Evolutionary conservation across 2,888 invertebrate species (phyloP), one percentile per base, ranked within the genome.

Genomic region (Rhamphomyia laevipes): DNA sequence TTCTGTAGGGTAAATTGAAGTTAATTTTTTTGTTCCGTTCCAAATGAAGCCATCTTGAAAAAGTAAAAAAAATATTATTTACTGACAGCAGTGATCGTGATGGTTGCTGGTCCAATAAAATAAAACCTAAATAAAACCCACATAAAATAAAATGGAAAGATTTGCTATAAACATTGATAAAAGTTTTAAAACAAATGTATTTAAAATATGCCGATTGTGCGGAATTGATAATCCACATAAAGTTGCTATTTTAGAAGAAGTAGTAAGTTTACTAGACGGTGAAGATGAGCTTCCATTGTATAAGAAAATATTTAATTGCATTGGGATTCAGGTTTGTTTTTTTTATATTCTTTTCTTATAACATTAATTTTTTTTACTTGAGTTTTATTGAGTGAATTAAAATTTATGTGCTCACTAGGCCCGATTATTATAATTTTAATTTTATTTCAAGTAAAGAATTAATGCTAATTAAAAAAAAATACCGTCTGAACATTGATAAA

Each of bases 81-180:
- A 27, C 23, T 7, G 23, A 27, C 23, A 27, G 6, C 23, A 27
- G 23, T 27, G 23, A 5, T 6, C 4, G 2, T 27, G 6, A 4
- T 27, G n/a, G n/a, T n/a, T n/a, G n/a, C n/a, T n/a, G n/a, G 9
- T 27, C 23, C 23, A 9, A 27, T 9, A 27, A 27, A 27, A 27
- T 27, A 27, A 27, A 27, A 27, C 23, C 9, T 27, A 35, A 35
- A 35, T 35, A n/a, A 35, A 33, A 33, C 21, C 21, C n/a, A n/a
- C n/a, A n/a, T 10, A 47, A 17, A 42, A 51, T 17, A 51, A 40
- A 35, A 66, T 66, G 66, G 65, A 66, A 54, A 62, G 66, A 49
- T 70, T 70, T 57, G 67, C 70, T 46, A 64, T 70, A 47, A 69
- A 67, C 59, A 66, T 70, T 53, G 67, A 70, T 57, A 64, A 65